Conservation (phyloP, 1,140 invertebrate genomes). For the Olivierus martensii region DNA sequence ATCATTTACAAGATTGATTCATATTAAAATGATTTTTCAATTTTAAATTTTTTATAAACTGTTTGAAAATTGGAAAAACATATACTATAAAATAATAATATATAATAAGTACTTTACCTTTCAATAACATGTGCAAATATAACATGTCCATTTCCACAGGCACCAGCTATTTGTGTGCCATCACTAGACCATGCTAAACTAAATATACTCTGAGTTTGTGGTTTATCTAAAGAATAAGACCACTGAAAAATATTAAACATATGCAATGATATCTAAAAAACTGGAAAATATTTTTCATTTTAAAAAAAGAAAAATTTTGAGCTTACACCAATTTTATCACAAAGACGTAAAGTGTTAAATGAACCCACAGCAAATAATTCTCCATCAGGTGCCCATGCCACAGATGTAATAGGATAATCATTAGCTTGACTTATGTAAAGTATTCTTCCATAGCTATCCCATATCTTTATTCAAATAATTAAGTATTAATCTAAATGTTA, state of each 20-base stretch:
- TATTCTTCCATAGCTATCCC: slow-evolving; percentile 78
- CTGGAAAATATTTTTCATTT: not conserved
- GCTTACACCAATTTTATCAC: slow-evolving; percentile 80
- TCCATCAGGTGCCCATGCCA: slow-evolving; percentile 81
- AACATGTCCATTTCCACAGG: slow-evolving; percentile 77
- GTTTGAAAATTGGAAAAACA: no score
- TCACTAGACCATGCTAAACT: slow-evolving; percentile 84
- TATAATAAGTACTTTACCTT: no score
- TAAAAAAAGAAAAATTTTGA: not conserved
- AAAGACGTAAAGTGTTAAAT: slow-evolving; percentile 81
- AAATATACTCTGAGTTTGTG: slow-evolving; percentile 71
- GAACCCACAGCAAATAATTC: slow-evolving; percentile 84
- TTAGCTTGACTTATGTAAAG: slow-evolving; percentile 67
- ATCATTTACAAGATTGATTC: no score
- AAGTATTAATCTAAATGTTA: not conserved
- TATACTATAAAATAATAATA: no score
- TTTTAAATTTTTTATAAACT: no score
- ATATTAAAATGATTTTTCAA: no score
- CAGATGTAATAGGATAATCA: slow-evolving; percentile 78
- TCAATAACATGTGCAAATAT: slow-evolving; percentile 85
- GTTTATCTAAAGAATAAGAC: slow-evolving; percentile 82
- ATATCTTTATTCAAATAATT: slow-evolving; percentile 38
- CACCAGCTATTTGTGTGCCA: slow-evolving; percentile 86
- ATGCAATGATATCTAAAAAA: not conserved
- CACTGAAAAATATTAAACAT: slow-evolving; percentile 45